phyloP scores from a whole-genome alignment of 1,140 invertebrate species.

The Whitmania pigra region DNA sequence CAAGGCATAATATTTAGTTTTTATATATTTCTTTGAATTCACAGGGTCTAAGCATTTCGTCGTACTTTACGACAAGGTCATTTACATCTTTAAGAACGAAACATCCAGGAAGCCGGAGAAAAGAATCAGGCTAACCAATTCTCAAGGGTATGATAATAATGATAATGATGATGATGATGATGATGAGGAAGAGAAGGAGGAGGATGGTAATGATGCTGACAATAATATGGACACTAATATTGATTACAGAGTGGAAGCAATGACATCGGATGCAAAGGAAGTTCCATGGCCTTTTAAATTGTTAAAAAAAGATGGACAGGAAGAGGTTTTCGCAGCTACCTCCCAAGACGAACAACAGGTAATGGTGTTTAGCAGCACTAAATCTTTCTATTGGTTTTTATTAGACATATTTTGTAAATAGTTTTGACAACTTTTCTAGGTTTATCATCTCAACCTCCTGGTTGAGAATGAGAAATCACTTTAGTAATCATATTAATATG shows the following conservation, averaged over 20 bases:
- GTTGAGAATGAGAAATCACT: too few species aligned
- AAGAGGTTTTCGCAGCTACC: not conserved
- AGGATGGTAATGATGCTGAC: not conserved
- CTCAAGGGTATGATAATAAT: not conserved
- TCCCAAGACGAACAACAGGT: conserved; percentile 6
- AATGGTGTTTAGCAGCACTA: too few species aligned
- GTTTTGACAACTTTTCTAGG: too few species aligned
- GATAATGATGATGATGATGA: not conserved
- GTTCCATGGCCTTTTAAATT: conserved; percentile 1
- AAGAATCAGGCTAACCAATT: not conserved
- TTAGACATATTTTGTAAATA: too few species aligned
- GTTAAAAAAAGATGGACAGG: not conserved
- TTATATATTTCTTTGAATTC: not conserved
- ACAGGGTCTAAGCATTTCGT: not conserved
- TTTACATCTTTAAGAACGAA: not conserved
- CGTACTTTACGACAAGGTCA: not conserved
- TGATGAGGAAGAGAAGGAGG: not conserved
- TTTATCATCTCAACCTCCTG: too few species aligned
- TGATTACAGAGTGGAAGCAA: not conserved
- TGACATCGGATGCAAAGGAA: not conserved
- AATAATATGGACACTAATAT: not conserved
- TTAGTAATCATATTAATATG: too few species aligned
- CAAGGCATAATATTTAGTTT: too few species aligned
- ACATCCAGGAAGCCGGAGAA: not conserved
- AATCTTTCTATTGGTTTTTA: too few species aligned